These are phyloP conservation scores for Mesocentrotus franciscanus DNA, from an alignment of 53 echinoderm and acorn worm species.

Conservation along the genomic window DNA sequence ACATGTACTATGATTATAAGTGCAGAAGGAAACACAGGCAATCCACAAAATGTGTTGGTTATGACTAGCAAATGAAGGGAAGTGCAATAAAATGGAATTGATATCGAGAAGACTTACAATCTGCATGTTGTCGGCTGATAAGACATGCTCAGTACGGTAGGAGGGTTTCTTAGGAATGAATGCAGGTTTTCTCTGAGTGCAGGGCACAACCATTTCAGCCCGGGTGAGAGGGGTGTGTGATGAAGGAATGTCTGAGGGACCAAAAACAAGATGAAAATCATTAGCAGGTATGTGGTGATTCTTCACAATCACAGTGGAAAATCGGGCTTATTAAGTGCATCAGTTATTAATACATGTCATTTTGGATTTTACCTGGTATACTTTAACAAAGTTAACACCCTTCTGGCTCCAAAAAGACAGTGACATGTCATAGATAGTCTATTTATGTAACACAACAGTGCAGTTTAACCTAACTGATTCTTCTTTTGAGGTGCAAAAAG, in stretches of 20 bases:
- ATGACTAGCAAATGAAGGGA: background rate
- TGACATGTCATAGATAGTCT: too few species aligned
- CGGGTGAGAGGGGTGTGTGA: constrained; percentile 49
- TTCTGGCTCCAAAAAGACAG: too few species aligned
- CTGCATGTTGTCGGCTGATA: constrained; percentile 57
- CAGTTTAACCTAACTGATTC: too few species aligned
- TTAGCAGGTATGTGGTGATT: background rate
- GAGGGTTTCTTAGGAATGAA: constrained; percentile 50
- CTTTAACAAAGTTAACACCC: too few species aligned
- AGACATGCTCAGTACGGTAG: constrained; percentile 56
- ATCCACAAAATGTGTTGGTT: background rate
- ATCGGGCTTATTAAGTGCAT: background rate
- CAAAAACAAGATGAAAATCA: background rate
- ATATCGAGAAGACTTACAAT: constrained; percentile 42
- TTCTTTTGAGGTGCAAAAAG: too few species aligned
- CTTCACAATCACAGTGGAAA: background rate
- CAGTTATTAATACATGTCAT: too few species aligned
- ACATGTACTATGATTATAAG: background rate
- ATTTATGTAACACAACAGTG: too few species aligned
- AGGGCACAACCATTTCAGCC: constrained; percentile 46
- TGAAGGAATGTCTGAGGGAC: constrained; percentile 59
- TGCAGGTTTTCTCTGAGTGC: constrained; percentile 48
- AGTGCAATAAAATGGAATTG: background rate
- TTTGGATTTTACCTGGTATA: too few species aligned
- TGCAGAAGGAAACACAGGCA: background rate